Base-by-base conservation (phyloP, 2,113 vertebrate genomes). In the Eulemur rufifrons region DNA sequence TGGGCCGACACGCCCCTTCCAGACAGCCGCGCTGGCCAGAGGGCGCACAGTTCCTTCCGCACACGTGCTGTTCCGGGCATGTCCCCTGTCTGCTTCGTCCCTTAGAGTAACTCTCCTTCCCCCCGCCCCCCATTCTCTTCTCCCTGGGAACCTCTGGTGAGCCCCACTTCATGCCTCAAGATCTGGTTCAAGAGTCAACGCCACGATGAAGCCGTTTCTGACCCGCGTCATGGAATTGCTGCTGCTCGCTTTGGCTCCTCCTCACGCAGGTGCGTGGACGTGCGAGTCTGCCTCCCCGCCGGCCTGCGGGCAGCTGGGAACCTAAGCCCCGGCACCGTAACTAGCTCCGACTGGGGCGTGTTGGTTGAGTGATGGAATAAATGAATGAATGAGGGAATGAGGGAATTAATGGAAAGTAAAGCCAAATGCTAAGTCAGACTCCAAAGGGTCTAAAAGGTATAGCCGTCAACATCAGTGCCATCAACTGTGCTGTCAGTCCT, bases 31-130 rank as follows among this genome's bases (percentile, higher is more conserved):
- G 23, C 4, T 7, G n/a, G 8, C 1, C 1, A 5, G 17, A 20
- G 1, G 23, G 39, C 18, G 5, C 54, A 0, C 5, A 10, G 12
- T 50, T 10, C 39, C 15, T 6, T 23, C 25, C 3, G 13, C 1
- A 11, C 0, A 0, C 27, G 5, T 0, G 34, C 20, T 20, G 4
- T 63, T 39, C 50, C 0, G 18, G 12, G 5, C 6, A 0, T 9
- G 12, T 5, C 20, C 8, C 61, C 39, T 1, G 13, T n/a, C 27
- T 7, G 18, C 17, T 63, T 37, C 13, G 7, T 27, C 7, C 8
- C n/a, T n/a, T 42, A 10, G 25, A 54, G 7, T 23, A 10, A 47
- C 21, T 39, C n/a, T 45, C 17, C 45, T 81, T 25, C 50, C 14
- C 2, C 14, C n/a, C n/a, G n/a, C n/a, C 2, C 17, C 59, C 8